Evolutionary conservation across 2,888 invertebrate species (phyloP), one percentile per base, ranked within the genome.

Genomic region (Tetragonisca angustula): DNA sequence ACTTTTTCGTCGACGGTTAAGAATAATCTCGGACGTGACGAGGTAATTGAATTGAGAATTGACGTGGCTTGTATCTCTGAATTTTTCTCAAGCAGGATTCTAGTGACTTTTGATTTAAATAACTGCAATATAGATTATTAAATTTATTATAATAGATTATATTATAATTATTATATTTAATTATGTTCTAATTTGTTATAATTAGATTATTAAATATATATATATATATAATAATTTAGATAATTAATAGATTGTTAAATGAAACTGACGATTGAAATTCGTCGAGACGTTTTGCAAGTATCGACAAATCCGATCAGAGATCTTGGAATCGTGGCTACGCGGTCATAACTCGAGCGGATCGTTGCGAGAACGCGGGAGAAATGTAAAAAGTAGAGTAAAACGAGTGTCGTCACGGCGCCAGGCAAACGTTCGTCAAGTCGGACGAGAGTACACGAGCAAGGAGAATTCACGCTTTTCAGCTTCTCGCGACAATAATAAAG

Each of bases 371-470:
- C 27, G 54, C 52, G 36, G 27, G 61, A 17, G 17, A 27, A 27
- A 24, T 4, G 21, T 13, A 64, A 21, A 32, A 64, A 21, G 32
- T 27, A 43, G 15, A 19, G 75, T 24, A 27, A 21, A 50, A 59
- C 56, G 56, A 71, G 67, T 50, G 49, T 67, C 70, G 24, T 65
- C 43, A 59, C 59, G 70, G 24, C 9, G 81, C 54, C 61, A 82
- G 75, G 61, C 32, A 83, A 83, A 84, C 83, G 70, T 74, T 64
- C 73, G 69, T 62, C 75, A 64, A n/a, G 64, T 52, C 79, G 52
- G 79, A 43, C 84, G 84, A 61, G 79, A 71, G 83, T 84, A 83
- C 73, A 79, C 61, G 84, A 65, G 79, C 72, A 36, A 43, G 77
- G 73, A 76, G 59, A 59, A 64, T 64, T 76, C 36, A 65, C 77